Evolutionary conservation across 2,888 invertebrate genomes (phyloP).

Genomic region (Drosophila borealis): DNA sequence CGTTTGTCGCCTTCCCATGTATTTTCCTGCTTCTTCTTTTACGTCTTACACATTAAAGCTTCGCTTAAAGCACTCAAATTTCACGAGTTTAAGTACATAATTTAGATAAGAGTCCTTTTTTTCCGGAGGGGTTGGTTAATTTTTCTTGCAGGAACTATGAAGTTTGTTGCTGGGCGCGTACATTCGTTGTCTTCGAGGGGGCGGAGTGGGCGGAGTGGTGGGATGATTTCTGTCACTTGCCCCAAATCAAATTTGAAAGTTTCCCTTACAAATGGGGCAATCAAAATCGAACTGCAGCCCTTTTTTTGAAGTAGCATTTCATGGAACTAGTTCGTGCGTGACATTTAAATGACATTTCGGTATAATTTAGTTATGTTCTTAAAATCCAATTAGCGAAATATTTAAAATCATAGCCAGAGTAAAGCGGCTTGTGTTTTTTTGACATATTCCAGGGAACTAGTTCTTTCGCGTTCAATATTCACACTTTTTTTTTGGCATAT

Average conservation of each 20-base stretch:
- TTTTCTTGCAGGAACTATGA: background rate
- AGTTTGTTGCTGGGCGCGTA: constrained; percentile 25
- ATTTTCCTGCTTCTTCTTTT: constrained; percentile 5
- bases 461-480: too few species aligned
- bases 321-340: constrained; percentile 2
- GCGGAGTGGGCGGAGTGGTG: background rate
- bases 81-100: constrained; percentile 50
- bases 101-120: constrained; percentile 49
- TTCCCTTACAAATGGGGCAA: constrained; percentile 8
- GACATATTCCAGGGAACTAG: too few species aligned
- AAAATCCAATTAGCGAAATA: too few species aligned
- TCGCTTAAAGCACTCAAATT: constrained; percentile 53
- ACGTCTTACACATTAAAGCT: constrained; percentile 50
- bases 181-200: constrained; percentile 1
- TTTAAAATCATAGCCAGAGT: background rate
- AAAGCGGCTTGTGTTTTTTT: background rate
- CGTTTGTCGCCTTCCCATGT: constrained; percentile 1
- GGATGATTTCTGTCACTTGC: constrained; percentile 17
- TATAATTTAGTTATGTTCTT: too few species aligned
- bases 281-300: background rate
- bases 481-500: too few species aligned
- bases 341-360: background rate
- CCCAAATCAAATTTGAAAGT: constrained; percentile 15
- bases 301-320: background rate
- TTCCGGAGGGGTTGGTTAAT: background rate